Base-by-base conservation (phyloP, 2,113 vertebrate species). In the Alces alces region DNA sequence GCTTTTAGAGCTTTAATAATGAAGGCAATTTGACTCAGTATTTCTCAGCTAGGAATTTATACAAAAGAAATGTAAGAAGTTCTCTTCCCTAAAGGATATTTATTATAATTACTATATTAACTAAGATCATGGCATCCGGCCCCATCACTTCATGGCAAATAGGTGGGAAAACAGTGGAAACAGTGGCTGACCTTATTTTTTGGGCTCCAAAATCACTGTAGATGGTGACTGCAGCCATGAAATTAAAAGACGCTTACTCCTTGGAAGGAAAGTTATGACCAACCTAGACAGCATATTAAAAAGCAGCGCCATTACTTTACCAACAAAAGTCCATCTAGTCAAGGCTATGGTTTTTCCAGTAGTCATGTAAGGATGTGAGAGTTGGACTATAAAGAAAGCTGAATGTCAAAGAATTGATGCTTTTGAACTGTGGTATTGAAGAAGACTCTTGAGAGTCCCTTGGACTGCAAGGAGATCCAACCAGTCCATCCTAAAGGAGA, bases 381-480 rank as follows among this genome's bases (percentile, higher is more conserved):
- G 16, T 36, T 66, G 33, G 17, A 36, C 64, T 66, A 21, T 36
- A 19, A 66, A 66, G 33, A 66, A 66, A n/a, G 33, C 64, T 70
- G n/a, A 70, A 0, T 0, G 4, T 5, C 9, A 0, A 36, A 70
- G 17, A 70, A 21, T 36, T 19, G 19, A 6, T 70, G n/a, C 9
- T 70, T 70, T 70, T 70, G 64, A 36, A 36, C n/a, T 70, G 8
- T 19, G 16, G 17, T 66, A 7, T 70, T 70, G 64, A 4, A 36
- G 17, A 21, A 66, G n/a, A 70, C n/a, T 70, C 17, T 70, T 70
- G 9, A 70, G 64, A 36, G 17, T 70, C 4, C 17, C 64, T 21
- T 36, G 64, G 64, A 70, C n/a, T 36, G 9, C 17, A 70, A 70
- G 9, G 64, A 70, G n/a, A 36, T 70, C 4, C n/a, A 70, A 21